Base-by-base conservation (phyloP, 2,888 invertebrate genomes). In the Tetrapedia diversipes region DNA sequence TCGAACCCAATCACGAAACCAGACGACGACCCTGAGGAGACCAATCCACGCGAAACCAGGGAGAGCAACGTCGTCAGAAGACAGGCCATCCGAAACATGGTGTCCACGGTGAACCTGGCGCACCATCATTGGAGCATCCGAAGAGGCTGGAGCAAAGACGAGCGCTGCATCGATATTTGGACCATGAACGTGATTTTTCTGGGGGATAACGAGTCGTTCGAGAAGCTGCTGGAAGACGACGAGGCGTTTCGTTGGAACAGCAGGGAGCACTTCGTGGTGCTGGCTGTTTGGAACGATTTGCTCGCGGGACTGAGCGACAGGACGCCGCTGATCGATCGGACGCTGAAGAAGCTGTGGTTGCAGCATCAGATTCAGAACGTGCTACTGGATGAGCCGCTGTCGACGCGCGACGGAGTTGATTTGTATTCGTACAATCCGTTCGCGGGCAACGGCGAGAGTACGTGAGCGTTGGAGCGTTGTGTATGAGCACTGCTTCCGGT, bases 381-480 rank as follows among this genome's bases (percentile, higher is more conserved):
- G n/a, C 66, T 82, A n/a, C 71, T 85, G 16, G 69, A 76, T 22
- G 65, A 79, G 0, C 79, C 79, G 0, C 69, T 79, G 4, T 66
- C 79, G 3, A 7, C 14, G 4, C 22, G 10, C 27, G 37, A 22
- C 7, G 29, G 49, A 8, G 22, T 8, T 8, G 11, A 19, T 6
- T 22, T 72, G 6, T 82, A 81, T 77, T 69, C 81, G 14, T 87
- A 82, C 60, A 77, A 87, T 73, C 87, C 87, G 1, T 86, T 84
- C 45, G 37, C 59, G 8, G 61, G 49, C 29, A 64, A 74, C 14
- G 53, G 37, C 0, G 73, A 60, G 10, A 71, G 75, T 53, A 32
- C 6, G 32, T 60, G 37, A 19, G n/a, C n/a, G n/a, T n/a, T n/a
- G n/a, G n/a, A n/a, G n/a, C n/a, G n/a, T n/a, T n/a, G n/a, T n/a